Evolutionary conservation across 1,140 invertebrate species (phyloP), one percentile per base, ranked within the genome.

Genomic region (Sitobion miscanthi): DNA sequence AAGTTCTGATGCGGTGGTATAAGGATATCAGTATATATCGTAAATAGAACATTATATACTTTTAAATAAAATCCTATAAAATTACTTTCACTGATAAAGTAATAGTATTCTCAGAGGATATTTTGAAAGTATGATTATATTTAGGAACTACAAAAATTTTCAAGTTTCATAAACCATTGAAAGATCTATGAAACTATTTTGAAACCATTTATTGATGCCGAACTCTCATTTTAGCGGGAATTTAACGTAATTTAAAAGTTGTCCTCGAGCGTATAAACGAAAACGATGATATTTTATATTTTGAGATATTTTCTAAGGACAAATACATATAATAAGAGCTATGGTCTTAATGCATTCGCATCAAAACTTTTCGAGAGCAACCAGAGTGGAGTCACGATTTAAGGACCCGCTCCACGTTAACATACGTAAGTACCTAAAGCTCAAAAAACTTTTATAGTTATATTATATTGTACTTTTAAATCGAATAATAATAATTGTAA

Each of bases 231-330:
- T 77, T 77, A 77, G 62, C 30, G 30, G 62, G 21, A 77, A 77
- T 77, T 77, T 77, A 77, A 77, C 62, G 62, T 77, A n/a, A 77
- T 77, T 77, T n/a, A 77, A n/a, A 77, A 77, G 30, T 77, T 77
- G 62, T 35, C n/a, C 62, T 77, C n/a, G n/a, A n/a, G n/a, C n/a
- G n/a, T 77, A 77, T 77, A 77, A 77, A 77, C 14, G 30, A 77
- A 77, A 77, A n/a, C 62, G 62, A 77, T 77, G 62, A 20, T 42
- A 42, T 42, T 77, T 77, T 77, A 77, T 77, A 17, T 35, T 35
- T n/a, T n/a, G n/a, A n/a, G n/a, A 77, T 77, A 77, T 77, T 77
- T 77, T 77, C 62, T 77, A 77, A n/a, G n/a, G n/a, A 77, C 62
- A 77, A 77, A 77, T 77, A 77, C 14, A n/a, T 77, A 77, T 77